phyloP scores from a whole-genome alignment of 2,888 invertebrate species.

The Volucella zonaria region DNA sequence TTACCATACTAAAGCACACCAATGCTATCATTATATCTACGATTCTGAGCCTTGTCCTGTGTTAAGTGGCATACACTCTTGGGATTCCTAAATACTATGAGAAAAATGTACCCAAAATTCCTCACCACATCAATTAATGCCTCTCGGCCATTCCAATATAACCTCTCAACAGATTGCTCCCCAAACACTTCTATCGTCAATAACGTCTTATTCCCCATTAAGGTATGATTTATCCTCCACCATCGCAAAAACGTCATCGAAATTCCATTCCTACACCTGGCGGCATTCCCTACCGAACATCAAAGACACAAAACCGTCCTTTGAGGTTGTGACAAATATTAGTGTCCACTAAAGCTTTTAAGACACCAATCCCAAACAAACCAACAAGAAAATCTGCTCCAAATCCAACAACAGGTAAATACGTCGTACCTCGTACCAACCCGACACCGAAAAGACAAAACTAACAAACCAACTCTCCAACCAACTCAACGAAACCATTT shows the following conservation, averaged over 20 bases:
- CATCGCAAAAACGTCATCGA: neutral
- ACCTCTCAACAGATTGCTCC: no score
- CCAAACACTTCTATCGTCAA: no score
- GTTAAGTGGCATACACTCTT: no score
- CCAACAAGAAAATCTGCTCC: constrained; percentile 45
- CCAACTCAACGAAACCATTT: constrained; percentile 55
- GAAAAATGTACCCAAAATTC: no score
- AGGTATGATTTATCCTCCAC: constrained; percentile 1
- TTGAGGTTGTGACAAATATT: constrained; percentile 39
- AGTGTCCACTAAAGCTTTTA: constrained; percentile 57
- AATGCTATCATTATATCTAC: no score
- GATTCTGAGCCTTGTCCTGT: no score
- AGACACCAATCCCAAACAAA: constrained; percentile 36
- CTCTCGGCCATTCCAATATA: no score
- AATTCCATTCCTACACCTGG: constrained; percentile 58
- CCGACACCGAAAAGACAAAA: constrained; percentile 29
- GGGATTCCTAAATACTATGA: no score
- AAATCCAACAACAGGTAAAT: constrained; percentile 60
- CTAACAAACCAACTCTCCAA: constrained; percentile 43
- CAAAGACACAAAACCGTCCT: constrained; percentile 45
- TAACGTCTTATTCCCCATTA: no score
- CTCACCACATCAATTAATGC: no score
- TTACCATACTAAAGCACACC: no score
- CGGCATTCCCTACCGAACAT: constrained; percentile 22
- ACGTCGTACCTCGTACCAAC: constrained; percentile 17